A percentile compares a stretch with the other conserved stretches of the same genome.
Conservation (phyloP, 1,140 invertebrate species). For the Ruditapes philippinarum region DNA sequence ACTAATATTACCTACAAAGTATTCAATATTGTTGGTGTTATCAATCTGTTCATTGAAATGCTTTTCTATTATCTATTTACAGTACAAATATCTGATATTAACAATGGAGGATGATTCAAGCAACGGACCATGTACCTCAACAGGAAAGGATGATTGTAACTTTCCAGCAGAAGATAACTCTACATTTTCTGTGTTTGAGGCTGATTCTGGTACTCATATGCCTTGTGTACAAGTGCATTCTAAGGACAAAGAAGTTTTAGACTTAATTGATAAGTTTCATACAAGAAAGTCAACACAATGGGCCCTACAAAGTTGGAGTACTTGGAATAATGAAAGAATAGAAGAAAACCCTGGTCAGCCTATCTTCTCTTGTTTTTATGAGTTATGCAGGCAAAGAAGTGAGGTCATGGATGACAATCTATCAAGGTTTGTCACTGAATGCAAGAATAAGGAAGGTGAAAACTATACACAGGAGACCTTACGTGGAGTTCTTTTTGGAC, state of each 20-base stretch:
- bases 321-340: not conserved
- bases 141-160: not conserved
- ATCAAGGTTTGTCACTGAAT: not conserved
- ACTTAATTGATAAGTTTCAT: slow-evolving; percentile 18
- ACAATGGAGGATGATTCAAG: not conserved
- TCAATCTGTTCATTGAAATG: no score
- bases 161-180: not conserved
- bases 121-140: slow-evolving; percentile 7
- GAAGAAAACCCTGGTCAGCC: not conserved
- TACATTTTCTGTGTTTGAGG: not conserved
- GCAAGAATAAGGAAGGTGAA: not conserved
- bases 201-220: not conserved
- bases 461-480: slow-evolving; percentile 10
- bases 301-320: not conserved
- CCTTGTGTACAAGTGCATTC: not conserved
- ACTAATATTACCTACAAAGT: no score
- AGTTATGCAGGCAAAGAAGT: not conserved
- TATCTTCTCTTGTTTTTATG: not conserved
- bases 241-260: slow-evolving; percentile 5
- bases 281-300: slow-evolving; percentile 24
- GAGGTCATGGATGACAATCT: not conserved
- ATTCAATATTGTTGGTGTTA: no score
- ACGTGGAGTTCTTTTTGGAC: slow-evolving; percentile 28
- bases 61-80: no score
- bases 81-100: not conserved